Percentiles rank a stretch among this genome's conserved stretches.
Evolutionary conservation across 2,888 invertebrate species (phyloP).

Genomic region (Ommatoiulus sabulosus): DNA sequence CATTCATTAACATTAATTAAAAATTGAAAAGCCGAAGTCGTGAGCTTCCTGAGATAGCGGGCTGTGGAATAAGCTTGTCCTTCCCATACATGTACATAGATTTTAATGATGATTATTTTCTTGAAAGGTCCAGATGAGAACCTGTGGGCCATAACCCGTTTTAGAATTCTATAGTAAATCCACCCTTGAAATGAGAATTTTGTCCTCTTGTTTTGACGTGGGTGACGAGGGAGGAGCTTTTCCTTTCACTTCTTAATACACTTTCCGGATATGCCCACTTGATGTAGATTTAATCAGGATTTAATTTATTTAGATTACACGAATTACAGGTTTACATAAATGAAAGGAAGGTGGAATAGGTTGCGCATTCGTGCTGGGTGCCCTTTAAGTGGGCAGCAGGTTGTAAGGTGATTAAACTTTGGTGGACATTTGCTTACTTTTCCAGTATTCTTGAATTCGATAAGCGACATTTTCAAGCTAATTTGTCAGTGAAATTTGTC

Average conservation of each 20-base stretch:
- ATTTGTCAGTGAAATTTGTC: neutral
- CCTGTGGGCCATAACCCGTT: neutral
- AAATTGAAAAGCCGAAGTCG: neutral
- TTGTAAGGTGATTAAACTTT: slow-evolving; percentile 22
- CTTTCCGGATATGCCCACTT: slow-evolving; percentile 19
- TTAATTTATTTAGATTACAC: slow-evolving; percentile 38
- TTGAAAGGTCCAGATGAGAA: neutral
- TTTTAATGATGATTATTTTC: neutral
- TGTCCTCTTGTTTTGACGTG: slow-evolving; percentile 39
- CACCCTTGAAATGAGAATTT: neutral
- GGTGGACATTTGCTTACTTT: neutral
- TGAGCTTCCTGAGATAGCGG: neutral
- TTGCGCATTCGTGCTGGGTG: neutral
- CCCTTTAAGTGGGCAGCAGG: neutral
- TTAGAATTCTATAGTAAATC: neutral
- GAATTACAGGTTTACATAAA: neutral
- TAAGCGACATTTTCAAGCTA: neutral
- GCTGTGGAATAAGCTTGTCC: neutral
- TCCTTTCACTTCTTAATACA: slow-evolving; percentile 4
- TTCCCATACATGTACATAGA: neutral
- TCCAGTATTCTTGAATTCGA: neutral
- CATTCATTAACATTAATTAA: neutral
- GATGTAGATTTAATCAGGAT: slow-evolving; percentile 26
- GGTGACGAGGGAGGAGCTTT: neutral
- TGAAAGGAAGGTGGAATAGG: neutral